Base-by-base conservation (phyloP, 2,888 invertebrate species). In the Aelia acuminata region DNA sequence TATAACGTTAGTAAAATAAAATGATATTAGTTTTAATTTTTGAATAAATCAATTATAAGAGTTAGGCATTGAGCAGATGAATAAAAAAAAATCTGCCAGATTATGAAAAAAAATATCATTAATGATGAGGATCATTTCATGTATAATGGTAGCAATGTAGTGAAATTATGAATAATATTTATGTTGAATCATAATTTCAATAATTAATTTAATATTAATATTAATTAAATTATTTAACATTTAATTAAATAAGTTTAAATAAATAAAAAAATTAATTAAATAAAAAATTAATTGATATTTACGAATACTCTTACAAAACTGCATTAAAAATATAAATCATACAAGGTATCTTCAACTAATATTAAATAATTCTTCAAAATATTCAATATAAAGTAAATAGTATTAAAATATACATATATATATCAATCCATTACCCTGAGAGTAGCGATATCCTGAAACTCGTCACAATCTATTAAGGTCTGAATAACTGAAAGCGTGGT, bases 361-460 rank as follows among this genome's bases (percentile, higher is more conserved):
- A 35, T 11, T 13, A 70, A n/a, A 35, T 70, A 15, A 70, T 20
- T 5, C n/a, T 15, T 11, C 26, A 70, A n/a, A 50, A 18, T 57
- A 75, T 35, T 43, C 10, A 43, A 43, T 43, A 43, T 10, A 43
- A 20, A 47, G 22, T 7, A 22, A 11, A 53, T 50, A 43, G 11
- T 18, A 2, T 22, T 22, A 57, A 80, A 8, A 39, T 3, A 18
- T 43, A 35, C 39, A 57, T n/a, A 47, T 39, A 75, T 20, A 15
- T 20, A 39, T 39, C 1, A 75, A 43, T n/a, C n/a, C n/a, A 80
- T n/a, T 92, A 94, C 93, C 92, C 93, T 93, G 90, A 95, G 95
- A 91, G 98, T 98, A 89, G 98, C 98, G 91, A 98, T 97, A 92
- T 98, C 97, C 93, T 98, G 98, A 94, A 98, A 97, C 92, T 98